Conservation (phyloP, 2,888 invertebrate species). For the Unio pictorum region DNA sequence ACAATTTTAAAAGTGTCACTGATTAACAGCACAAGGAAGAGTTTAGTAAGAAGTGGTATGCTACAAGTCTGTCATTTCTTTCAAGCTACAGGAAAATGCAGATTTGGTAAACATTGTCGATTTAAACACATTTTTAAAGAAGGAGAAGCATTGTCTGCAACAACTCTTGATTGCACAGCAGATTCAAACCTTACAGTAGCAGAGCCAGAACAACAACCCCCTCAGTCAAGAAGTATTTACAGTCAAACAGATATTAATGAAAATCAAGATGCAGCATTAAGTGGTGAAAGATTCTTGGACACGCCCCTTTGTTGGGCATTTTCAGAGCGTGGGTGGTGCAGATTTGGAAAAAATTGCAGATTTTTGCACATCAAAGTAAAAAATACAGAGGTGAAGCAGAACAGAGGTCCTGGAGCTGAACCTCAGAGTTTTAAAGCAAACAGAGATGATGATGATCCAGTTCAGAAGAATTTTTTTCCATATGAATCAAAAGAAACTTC, state of each 20-base stretch:
- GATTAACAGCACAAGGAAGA: too few species aligned
- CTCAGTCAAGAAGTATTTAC: background rate
- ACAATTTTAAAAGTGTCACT: too few species aligned
- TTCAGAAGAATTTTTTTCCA: background rate
- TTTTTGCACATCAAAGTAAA: slow-evolving; percentile 30
- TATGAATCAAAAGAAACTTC: background rate
- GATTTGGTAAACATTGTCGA: slow-evolving; percentile 49
- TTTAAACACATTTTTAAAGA: slow-evolving; percentile 31
- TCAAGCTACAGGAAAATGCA: slow-evolving; percentile 45
- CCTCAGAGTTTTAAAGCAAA: background rate
- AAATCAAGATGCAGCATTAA: slow-evolving; percentile 26
- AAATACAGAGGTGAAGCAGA: slow-evolving; percentile 3
- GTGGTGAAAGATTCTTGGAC: background rate
- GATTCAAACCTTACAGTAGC: too few species aligned
- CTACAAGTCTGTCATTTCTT: slow-evolving; percentile 38
- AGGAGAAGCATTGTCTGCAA: too few species aligned
- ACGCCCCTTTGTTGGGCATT: slow-evolving; percentile 35
- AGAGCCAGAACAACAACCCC: too few species aligned
- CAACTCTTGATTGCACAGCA: too few species aligned
- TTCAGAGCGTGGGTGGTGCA: slow-evolving; percentile 39
- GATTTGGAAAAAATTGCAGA: slow-evolving; percentile 45
- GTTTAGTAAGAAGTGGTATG: too few species aligned
- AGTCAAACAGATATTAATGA: background rate
- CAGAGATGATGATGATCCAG: background rate
- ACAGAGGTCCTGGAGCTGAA: background rate